A percentile compares a stretch with the other conserved stretches of the same genome.
Conservation (phyloP, 2,113 vertebrate species). For the Toxostoma redivivum region DNA sequence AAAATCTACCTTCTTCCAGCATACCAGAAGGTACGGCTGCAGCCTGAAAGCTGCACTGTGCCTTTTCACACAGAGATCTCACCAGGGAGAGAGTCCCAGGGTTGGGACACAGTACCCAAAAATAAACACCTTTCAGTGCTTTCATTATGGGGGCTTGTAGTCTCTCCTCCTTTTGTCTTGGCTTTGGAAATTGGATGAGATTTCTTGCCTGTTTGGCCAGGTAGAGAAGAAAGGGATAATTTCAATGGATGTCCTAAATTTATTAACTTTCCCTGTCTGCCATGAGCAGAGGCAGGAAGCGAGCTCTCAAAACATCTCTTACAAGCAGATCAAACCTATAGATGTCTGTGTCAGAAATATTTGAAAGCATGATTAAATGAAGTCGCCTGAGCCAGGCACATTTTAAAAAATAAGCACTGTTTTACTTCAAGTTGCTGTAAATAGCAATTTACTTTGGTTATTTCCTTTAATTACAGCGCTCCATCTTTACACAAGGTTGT, state of each 20-base stretch:
- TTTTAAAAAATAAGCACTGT: neutral
- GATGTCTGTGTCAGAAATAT: neutral
- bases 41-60: constrained; percentile 67
- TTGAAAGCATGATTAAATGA: constrained; percentile 1
- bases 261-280: constrained; percentile 12
- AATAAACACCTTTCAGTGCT: constrained; percentile 56
- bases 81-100: constrained; percentile 64
- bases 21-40: constrained; percentile 67
- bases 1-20: constrained; percentile 82
- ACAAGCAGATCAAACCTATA: neutral
- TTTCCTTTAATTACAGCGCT: constrained; percentile 56
- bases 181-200: neutral
- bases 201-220: neutral
- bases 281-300: neutral
- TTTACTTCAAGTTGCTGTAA: constrained; percentile 39
- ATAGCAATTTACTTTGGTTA: constrained; percentile 58
- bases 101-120: constrained; percentile 54
- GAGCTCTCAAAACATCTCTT: neutral
- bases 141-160: neutral
- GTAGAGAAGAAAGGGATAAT: neutral
- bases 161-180: neutral
- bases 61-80: constrained; percentile 80
- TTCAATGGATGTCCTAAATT: neutral
- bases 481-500: constrained; percentile 51
- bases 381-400: neutral